Evolutionary conservation across 37 sponge, comb jelly and placozoan species (phyloP).

Genomic region (Hexactinellida sp.): DNA sequence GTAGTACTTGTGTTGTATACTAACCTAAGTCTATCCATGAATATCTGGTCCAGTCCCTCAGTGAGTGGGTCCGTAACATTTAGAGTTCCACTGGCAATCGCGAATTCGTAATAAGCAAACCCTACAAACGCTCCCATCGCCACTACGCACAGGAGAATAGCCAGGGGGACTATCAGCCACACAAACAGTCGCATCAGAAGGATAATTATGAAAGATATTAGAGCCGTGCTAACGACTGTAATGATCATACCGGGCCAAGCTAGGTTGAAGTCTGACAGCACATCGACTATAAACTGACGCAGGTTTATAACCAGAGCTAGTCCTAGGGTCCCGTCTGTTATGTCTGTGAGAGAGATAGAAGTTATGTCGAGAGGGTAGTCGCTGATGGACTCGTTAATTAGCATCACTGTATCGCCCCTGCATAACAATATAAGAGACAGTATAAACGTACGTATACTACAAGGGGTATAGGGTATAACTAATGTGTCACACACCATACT

Average conservation of each 20-base stretch:
- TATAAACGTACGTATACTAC: too few relatives aligned
- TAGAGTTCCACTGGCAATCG: neutral
- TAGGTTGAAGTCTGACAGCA: neutral
- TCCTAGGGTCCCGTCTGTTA: constrained; percentile 11
- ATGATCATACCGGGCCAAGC: neutral
- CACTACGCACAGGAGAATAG: neutral
- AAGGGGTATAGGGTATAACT: too few relatives aligned
- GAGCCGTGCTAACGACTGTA: neutral
- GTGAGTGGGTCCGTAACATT: neutral
- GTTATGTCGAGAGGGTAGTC: constrained; percentile 17
- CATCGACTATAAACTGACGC: constrained; percentile 1
- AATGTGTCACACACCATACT: too few relatives aligned
- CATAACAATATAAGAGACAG: neutral
- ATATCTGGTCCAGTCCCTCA: neutral
- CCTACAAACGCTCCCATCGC: neutral
- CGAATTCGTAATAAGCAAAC: neutral
- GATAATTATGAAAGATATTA: neutral
- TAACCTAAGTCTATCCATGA: neutral
- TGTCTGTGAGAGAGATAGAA: neutral
- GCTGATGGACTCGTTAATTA: neutral
- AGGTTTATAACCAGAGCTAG: neutral
- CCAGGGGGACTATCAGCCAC: neutral
- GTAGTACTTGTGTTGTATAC: too few relatives aligned
- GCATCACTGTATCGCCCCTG: neutral
- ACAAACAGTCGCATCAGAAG: neutral